phyloP scores from a whole-genome alignment of 2,888 invertebrate genomes.

The Drosophila mimetica region DNA sequence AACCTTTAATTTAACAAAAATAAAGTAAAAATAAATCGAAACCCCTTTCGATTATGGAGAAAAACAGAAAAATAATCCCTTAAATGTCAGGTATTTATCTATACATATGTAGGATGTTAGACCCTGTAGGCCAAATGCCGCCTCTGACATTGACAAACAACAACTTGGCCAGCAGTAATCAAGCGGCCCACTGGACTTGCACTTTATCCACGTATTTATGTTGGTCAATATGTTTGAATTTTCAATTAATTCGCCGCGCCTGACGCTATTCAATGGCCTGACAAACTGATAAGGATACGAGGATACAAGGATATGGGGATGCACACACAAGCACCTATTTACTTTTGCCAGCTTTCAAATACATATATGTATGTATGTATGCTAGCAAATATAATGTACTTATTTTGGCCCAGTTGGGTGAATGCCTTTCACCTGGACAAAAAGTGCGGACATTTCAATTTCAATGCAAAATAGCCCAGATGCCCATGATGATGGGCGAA shows the following conservation, averaged over 20 bases:
- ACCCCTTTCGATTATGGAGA: too few relatives aligned
- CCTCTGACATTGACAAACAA: slow-evolving; percentile 27
- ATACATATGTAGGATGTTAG: background rate
- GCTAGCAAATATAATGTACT: slow-evolving; percentile 5
- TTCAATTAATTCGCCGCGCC: slow-evolving; percentile 37
- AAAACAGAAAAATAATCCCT: too few relatives aligned
- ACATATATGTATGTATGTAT: background rate
- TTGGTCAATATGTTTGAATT: slow-evolving; percentile 35
- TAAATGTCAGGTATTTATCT: background rate
- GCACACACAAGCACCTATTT: background rate
- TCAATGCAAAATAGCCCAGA: slow-evolving; percentile 68
- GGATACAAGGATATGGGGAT: background rate
- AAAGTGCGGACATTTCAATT: slow-evolving; percentile 71
- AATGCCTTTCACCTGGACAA: slow-evolving; percentile 44
- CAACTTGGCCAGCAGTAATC: slow-evolving; percentile 8
- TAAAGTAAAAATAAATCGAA: background rate
- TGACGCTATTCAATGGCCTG: slow-evolving; percentile 5
- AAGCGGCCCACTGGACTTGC: slow-evolving; percentile 10
- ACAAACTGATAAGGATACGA: slow-evolving; percentile 13
- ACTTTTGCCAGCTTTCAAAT: too few relatives aligned
- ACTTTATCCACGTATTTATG: slow-evolving; percentile 27
- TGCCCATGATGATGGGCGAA: slow-evolving; percentile 16
- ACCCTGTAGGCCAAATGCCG: slow-evolving; percentile 18
- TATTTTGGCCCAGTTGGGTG: slow-evolving; percentile 30
- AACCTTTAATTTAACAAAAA: too few relatives aligned